Evolutionary conservation across 2,113 vertebrate genomes (phyloP).

Genomic region (Spermophilus dauricus): DNA sequence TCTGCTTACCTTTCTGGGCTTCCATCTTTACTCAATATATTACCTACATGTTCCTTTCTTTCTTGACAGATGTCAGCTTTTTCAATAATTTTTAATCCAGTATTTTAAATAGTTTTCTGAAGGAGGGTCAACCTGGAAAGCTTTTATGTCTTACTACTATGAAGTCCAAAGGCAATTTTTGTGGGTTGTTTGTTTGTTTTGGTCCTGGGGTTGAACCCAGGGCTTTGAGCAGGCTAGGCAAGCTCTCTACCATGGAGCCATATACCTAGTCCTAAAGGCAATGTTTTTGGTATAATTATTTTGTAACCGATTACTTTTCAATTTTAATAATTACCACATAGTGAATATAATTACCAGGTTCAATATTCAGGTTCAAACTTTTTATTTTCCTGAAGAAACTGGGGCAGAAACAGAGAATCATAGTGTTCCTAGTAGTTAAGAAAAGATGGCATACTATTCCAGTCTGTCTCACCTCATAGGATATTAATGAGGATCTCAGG

Average conservation of each 20-base stretch:
- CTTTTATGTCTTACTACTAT: background rate
- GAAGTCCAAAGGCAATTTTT: slow-evolving; percentile 21
- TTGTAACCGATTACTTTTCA: slow-evolving; percentile 48
- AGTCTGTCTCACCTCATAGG: background rate
- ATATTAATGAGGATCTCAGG: background rate
- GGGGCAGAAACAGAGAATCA: slow-evolving; percentile 17
- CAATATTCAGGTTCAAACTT: background rate
- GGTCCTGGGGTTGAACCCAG: background rate
- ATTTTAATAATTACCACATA: background rate
- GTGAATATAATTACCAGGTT: slow-evolving; percentile 11
- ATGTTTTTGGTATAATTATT: slow-evolving; percentile 48
- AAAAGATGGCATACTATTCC: background rate
- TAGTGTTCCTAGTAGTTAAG: background rate
- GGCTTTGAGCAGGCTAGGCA: no score
- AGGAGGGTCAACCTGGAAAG: background rate
- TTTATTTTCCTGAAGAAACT: background rate
- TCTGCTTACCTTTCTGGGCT: background rate
- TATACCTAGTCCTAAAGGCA: background rate
- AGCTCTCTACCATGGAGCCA: no score
- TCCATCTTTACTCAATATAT: background rate
- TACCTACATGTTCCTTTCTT: background rate
- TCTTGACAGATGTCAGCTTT: slow-evolving; percentile 17
- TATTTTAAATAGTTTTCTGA: slow-evolving; percentile 48
- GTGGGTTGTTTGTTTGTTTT: no score
- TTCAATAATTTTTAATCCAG: slow-evolving; percentile 20